Percentiles rank a stretch among this genome's conserved stretches.
Evolutionary conservation across 2,113 vertebrate genomes (phyloP).

Genomic region (Nicator chloris): DNA sequence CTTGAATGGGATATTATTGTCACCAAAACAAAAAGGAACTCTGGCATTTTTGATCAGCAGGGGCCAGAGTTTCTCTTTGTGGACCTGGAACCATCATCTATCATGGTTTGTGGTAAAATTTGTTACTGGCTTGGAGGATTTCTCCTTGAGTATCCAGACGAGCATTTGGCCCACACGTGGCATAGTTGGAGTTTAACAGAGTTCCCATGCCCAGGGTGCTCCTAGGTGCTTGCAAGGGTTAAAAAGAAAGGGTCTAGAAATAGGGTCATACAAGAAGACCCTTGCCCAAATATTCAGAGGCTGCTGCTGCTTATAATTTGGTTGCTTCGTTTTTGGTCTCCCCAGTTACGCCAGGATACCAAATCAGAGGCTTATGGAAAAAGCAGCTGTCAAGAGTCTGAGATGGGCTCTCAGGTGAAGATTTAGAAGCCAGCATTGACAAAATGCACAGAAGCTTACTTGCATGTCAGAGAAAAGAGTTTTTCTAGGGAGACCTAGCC

Average conservation of each 20-base stretch:
- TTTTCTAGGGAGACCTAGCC: background rate
- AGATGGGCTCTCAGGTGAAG: background rate
- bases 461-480: background rate
- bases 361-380: fast-evolving
- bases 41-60: background rate
- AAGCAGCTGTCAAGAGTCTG: background rate
- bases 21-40: background rate
- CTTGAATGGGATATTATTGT: background rate
- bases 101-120: background rate
- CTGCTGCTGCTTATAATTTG: background rate
- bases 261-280: background rate
- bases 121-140: background rate
- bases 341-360: fast-evolving
- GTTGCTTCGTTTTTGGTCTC: background rate
- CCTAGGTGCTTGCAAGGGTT: background rate
- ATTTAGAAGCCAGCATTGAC: background rate
- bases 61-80: background rate
- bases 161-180: background rate
- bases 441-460: background rate
- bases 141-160: background rate
- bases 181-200: background rate
- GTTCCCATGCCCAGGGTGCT: background rate
- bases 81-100: background rate
- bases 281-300: background rate
- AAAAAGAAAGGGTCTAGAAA: background rate